phyloP scores from a whole-genome alignment of 2,113 vertebrate species.

The Clarias batrachus region DNA sequence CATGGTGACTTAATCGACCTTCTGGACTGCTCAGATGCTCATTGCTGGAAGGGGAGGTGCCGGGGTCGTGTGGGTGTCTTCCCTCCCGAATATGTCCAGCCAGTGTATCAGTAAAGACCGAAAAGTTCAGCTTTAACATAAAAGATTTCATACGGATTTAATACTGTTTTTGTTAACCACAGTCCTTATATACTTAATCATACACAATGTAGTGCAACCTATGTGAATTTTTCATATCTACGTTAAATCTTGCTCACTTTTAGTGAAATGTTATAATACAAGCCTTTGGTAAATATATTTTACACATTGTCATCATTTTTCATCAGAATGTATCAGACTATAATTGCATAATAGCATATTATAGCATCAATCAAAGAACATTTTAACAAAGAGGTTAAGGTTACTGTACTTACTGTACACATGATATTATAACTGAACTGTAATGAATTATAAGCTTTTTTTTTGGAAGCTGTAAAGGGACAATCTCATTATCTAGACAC shows the following conservation, averaged over 20 bases:
- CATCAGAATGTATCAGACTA: neutral
- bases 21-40: constrained; percentile 78
- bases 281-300: neutral
- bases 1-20: constrained; percentile 88
- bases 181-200: neutral
- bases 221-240: neutral
- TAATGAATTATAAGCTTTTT: neutral
- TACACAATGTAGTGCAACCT: neutral
- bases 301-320: neutral
- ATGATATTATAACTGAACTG: neutral
- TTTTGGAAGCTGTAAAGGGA: neutral
- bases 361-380: neutral
- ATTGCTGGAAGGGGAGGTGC: constrained; percentile 85
- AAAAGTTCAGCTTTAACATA: neutral
- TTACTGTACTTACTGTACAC: neutral
- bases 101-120: constrained; percentile 65
- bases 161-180: too few relatives aligned
- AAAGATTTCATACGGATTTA: neutral
- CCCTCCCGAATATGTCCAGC: constrained; percentile 83
- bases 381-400: neutral
- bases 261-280: neutral
- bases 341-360: too few relatives aligned
- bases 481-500: too few relatives aligned
- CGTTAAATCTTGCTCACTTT: neutral
- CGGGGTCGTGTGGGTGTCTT: constrained; percentile 79